Evolutionary conservation across 2,888 invertebrate species (phyloP).

Genomic region (Lepetodrilus schrolli): DNA sequence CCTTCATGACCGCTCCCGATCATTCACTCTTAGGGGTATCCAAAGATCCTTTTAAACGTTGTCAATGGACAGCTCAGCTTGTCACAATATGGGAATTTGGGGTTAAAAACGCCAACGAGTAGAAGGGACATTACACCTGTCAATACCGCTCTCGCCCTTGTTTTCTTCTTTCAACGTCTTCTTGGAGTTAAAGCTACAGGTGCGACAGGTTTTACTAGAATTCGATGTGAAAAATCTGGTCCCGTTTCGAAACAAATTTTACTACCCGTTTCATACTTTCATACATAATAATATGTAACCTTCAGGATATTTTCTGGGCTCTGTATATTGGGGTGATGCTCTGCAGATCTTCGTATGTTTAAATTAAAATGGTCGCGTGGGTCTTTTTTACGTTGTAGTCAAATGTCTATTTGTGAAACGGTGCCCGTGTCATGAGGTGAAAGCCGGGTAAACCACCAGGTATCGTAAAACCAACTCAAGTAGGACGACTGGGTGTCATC

Average conservation of each 20-base stretch:
- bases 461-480: background rate
- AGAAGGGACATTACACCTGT: background rate
- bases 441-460: conserved; percentile 7
- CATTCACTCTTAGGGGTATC: background rate
- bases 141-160: background rate
- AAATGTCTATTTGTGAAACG: background rate
- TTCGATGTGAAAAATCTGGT: too few species aligned
- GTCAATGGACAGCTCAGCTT: background rate
- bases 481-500: background rate
- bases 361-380: too few species aligned
- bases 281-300: too few species aligned
- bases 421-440: background rate
- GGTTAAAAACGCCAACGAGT: conserved; percentile 14
- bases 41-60: background rate
- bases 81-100: background rate
- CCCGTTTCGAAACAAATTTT: too few species aligned
- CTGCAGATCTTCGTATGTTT: too few species aligned
- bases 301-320: too few species aligned
- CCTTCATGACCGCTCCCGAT: background rate
- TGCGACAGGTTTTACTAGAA: conserved; percentile 6
- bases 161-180: background rate
- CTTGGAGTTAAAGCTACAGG: background rate
- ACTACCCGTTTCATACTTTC: too few species aligned
- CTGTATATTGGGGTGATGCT: too few species aligned
- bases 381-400: too few species aligned